Evolutionary conservation across 2,797 vertebrate genomes (phyloP).

Genomic region (Clamator glandarius): DNA sequence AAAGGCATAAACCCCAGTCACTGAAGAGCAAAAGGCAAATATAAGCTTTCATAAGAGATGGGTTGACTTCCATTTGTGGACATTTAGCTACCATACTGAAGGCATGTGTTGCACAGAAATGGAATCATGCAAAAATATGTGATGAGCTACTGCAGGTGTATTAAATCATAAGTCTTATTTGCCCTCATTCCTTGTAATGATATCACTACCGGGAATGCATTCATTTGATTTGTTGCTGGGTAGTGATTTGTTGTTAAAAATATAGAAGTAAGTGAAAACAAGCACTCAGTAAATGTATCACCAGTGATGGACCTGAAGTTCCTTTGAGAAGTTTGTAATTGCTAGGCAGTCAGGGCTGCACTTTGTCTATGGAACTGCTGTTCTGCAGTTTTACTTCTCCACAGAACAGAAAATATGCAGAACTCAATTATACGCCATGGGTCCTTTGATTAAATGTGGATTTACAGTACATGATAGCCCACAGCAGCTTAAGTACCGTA

Average conservation of each 20-base stretch:
- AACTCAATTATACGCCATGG: not conserved
- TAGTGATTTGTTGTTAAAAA: not conserved
- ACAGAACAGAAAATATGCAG: conserved; percentile 4
- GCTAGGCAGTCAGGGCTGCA: not conserved
- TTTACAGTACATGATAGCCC: conserved; percentile 51
- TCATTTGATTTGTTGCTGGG: not conserved
- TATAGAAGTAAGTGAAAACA: not conserved
- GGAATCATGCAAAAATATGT: not conserved
- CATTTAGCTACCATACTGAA: not conserved
- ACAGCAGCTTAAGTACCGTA: conserved; percentile 55
- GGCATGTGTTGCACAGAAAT: not conserved
- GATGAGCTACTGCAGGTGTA: not conserved
- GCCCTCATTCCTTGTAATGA: not conserved
- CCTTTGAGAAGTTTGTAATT: not conserved
- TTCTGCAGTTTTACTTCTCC: not conserved
- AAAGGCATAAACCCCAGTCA: not conserved
- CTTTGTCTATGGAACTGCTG: not conserved
- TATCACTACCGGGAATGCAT: not conserved
- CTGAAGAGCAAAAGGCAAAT: not conserved
- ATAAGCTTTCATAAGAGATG: not conserved
- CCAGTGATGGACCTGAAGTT: not conserved
- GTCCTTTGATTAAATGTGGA: conserved; percentile 51
- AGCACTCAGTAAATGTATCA: not conserved
- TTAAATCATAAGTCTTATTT: not conserved
- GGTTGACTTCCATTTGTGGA: not conserved